Evolutionary conservation across 1,140 invertebrate genomes (phyloP).

Genomic region (Diorhabda elongata): DNA sequence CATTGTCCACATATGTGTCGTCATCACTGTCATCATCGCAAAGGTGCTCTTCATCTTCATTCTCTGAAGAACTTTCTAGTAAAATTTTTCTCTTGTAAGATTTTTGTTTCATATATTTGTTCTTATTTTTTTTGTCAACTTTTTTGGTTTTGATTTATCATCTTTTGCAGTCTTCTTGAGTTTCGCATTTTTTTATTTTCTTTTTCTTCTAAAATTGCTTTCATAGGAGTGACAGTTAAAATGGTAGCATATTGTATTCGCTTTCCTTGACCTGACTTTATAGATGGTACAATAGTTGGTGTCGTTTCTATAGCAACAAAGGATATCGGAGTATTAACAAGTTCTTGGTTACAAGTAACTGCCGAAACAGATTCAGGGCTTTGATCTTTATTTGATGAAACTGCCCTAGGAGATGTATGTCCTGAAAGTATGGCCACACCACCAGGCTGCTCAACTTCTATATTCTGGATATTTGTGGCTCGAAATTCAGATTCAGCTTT

Average conservation of each 20-base stretch:
- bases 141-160: slow-evolving; percentile 24
- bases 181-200: slow-evolving; percentile 35
- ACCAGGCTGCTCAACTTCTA: background rate
- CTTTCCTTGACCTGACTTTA: slow-evolving; percentile 26
- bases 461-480: slow-evolving; percentile 22
- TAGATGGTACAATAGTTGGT: slow-evolving; percentile 18
- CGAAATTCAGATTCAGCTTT: slow-evolving; percentile 28
- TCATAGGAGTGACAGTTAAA: slow-evolving; percentile 34
- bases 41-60: slow-evolving; percentile 30
- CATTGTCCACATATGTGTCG: slow-evolving; percentile 32
- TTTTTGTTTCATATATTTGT: slow-evolving; percentile 22
- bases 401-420: background rate
- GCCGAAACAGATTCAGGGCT: background rate
- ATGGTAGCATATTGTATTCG: slow-evolving; percentile 35
- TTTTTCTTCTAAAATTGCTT: slow-evolving; percentile 33
- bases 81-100: slow-evolving; percentile 17
- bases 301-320: slow-evolving; percentile 18
- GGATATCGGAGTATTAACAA: background rate
- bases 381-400: background rate
- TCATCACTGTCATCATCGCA: slow-evolving; percentile 37
- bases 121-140: slow-evolving; percentile 26
- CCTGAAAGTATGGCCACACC: background rate
- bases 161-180: slow-evolving; percentile 31
- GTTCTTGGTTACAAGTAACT: background rate
- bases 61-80: slow-evolving; percentile 15